Base-by-base conservation (phyloP, 2,888 invertebrate genomes). In the Crioceris asparagi region DNA sequence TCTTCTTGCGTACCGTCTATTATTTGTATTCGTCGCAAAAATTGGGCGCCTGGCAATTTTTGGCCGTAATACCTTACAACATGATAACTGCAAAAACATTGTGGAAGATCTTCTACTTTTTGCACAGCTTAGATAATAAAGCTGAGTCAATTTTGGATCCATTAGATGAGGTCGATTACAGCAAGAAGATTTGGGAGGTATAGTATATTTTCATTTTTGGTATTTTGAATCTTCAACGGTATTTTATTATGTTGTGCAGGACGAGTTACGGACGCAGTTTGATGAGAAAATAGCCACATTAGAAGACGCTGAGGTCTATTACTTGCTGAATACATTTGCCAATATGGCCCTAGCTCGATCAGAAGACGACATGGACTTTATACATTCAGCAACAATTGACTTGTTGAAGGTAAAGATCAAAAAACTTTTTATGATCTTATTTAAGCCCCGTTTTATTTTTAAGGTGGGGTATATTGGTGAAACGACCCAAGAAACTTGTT, bases 21-120 rank as follows among this genome's bases (percentile, higher is more conserved):
- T 77, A 74, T 46, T 74, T 86, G 39, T 79, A 82, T 54, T 72
- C 75, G 2, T 78, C 81, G 0, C 75, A 78, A 31, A 77, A 78
- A 54, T 67, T 82, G 42, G 82, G 83, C 6, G 79, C 83, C 2
- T 83, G 85, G 81, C 85, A 87, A 59, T 86, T 84, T 64, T 71
- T 86, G 49, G 79, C 83, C 10, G 77, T 79, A 14, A 68, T 85
- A 48, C 84, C 86, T 0, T 83, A 77, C 53, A 65, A 69, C 42
- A 64, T 70, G 31, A 69, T 80, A 17, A 72, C 77, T 7, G 55
- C 68, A 1, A 61, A 64, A 32, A 70, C 72, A 4, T 55, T 78
- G n/a, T 81, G 79, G 79, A 71, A 72, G 52, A 67, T 80, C 38
- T 79, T 75, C 56, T 75, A 74, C 50, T 72, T 72, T 49, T 59